phyloP scores from a whole-genome alignment of 2,797 vertebrate species.

The Labroides dimidiatus region DNA sequence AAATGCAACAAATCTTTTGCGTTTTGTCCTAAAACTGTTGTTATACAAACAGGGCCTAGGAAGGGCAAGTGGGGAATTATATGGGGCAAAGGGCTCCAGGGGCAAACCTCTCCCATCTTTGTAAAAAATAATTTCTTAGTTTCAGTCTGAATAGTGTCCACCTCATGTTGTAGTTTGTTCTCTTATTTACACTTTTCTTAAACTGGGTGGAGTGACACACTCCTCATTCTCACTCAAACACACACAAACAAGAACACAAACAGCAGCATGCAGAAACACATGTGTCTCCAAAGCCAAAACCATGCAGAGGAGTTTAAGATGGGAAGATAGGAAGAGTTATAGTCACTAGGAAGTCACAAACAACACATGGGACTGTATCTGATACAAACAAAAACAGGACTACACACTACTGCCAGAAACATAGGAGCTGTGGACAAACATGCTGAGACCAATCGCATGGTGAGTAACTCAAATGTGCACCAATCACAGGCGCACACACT shows the following conservation, averaged over 20 bases:
- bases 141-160: background rate
- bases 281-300: conserved; percentile 14
- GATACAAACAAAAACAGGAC: conserved; percentile 42
- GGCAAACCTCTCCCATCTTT: no score
- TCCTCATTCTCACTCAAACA: conserved; percentile 22
- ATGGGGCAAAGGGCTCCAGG: no score
- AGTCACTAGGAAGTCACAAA: conserved; percentile 32
- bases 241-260: conserved; percentile 8
- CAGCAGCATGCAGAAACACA: conserved; percentile 16
- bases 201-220: conserved; percentile 10
- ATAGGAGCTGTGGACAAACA: conserved; percentile 50
- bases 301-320: background rate
- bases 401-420: conserved; percentile 49
- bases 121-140: no score
- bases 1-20: no score
- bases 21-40: no score
- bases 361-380: conserved; percentile 35
- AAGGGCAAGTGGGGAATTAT: no score
- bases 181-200: conserved; percentile 11
- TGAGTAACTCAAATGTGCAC: conserved; percentile 57
- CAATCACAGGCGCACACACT: conserved; percentile 68
- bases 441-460: conserved; percentile 51
- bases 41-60: no score
- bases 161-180: background rate
- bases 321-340: conserved; percentile 2